These are phyloP conservation scores for Tiliacea citrago DNA, from an alignment of 2,888 invertebrate genomes.

Conservation along the genomic window DNA sequence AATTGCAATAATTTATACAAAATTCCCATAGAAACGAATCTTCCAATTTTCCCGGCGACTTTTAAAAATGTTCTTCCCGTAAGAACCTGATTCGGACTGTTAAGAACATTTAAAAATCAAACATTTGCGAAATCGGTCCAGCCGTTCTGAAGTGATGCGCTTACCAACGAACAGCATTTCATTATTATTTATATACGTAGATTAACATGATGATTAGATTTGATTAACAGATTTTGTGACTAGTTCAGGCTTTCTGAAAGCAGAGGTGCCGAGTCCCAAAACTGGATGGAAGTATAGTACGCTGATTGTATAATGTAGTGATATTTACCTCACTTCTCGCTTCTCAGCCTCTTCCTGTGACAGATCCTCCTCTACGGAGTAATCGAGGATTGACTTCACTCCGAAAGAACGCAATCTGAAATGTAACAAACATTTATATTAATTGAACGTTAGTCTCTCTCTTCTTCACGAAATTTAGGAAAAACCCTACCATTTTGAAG, in stretches of 20 bases:
- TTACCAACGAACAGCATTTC: too few species aligned
- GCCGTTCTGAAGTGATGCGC: too few species aligned
- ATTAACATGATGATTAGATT: too few species aligned
- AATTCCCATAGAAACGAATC: too few species aligned
- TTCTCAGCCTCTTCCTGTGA: slow-evolving; percentile 98
- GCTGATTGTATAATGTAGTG: too few species aligned
- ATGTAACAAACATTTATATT: slow-evolving; percentile 48
- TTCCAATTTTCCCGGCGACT: too few species aligned
- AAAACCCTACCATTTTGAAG: not conserved
- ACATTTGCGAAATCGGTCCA: too few species aligned
- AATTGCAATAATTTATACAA: too few species aligned
- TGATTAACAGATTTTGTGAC: not conserved
- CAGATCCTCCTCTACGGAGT: slow-evolving; percentile 99
- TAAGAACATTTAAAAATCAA: too few species aligned
- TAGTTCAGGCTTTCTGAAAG: not conserved
- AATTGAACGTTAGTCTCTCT: not conserved
- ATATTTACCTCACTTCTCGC: slow-evolving; percentile 97
- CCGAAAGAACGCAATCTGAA: slow-evolving; percentile 97
- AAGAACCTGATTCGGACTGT: too few species aligned
- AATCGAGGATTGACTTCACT: slow-evolving; percentile 99
- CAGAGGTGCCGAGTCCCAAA: not conserved
- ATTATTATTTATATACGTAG: too few species aligned
- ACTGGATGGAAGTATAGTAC: not conserved
- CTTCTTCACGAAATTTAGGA: not conserved
- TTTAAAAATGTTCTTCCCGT: too few species aligned